Evolutionary conservation across 1,140 invertebrate species (phyloP).

Genomic region (Ericerus pela): DNA sequence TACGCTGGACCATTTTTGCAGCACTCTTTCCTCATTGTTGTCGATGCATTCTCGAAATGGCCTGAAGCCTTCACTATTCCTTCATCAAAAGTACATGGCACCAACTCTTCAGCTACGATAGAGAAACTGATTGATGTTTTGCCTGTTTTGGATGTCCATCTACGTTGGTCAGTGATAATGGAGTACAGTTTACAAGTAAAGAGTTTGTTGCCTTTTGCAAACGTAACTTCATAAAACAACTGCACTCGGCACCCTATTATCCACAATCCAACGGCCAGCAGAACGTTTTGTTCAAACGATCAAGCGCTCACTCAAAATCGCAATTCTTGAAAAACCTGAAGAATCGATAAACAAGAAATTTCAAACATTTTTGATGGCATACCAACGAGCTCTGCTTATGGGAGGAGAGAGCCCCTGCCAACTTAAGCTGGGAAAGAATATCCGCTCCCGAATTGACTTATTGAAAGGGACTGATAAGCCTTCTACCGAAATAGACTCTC

Average conservation of each 20-base stretch:
- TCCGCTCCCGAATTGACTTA: no score
- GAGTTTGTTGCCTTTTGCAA: slow-evolving; percentile 22
- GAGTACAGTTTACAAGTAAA: slow-evolving; percentile 21
- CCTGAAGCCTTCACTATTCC: slow-evolving; percentile 18
- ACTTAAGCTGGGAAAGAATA: slow-evolving; percentile 14
- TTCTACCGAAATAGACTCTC: no score
- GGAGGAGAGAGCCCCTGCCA: slow-evolving; percentile 13
- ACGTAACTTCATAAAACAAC: slow-evolving; percentile 18
- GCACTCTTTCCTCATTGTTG: slow-evolving; percentile 27
- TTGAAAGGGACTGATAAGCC: no score
- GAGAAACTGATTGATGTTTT: slow-evolving; percentile 20
- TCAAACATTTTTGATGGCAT: slow-evolving; percentile 19
- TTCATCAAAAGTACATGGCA: slow-evolving; percentile 11
- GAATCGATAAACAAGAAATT: slow-evolving; percentile 15
- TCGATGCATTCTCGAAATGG: slow-evolving; percentile 30
- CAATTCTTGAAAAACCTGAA: not conserved
- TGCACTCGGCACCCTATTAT: slow-evolving; percentile 21
- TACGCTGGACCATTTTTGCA: slow-evolving; percentile 28
- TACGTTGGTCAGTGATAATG: slow-evolving; percentile 25
- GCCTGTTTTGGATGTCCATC: slow-evolving; percentile 21
- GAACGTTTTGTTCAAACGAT: slow-evolving; percentile 21
- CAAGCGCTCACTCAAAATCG: slow-evolving; percentile 19
- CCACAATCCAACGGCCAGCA: slow-evolving; percentile 22
- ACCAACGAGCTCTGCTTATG: slow-evolving; percentile 16
- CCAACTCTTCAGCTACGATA: slow-evolving; percentile 8